Evolutionary conservation across 2,113 vertebrate genomes (phyloP), one percentile per base, ranked within the genome.

Genomic region (Acrocephalus arundinaceus): DNA sequence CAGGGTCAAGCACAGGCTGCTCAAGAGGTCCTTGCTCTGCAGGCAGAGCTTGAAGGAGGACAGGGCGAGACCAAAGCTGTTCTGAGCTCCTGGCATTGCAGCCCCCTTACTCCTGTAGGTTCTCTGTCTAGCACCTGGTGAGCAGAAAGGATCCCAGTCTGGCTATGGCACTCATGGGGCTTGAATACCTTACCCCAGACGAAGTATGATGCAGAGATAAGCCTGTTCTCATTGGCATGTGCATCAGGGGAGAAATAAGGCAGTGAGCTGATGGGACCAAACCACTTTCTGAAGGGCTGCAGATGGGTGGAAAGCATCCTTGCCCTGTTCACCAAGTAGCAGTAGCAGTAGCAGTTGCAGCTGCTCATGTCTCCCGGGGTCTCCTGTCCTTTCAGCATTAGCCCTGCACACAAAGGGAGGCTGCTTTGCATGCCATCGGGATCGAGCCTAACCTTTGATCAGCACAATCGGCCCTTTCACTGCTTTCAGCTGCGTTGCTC

Each of bases 401-500:
- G 65, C 62, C 58, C 55, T 85, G 46, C 1, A 4, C 58, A 73
- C 71, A 96, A 95, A 91, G 58, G 51, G 72, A 94, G 54, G 37
- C 93, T 90, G 54, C 87, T 90, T 80, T 84, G n/a, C 54, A 65
- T 1, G 0, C 54, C 35, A 70, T 48, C 70, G 46, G 19, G 37
- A 85, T 35, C 2, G 2, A 87, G 80, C 24, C 76, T 90, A 87
- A 61, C 70, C 87, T 94, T 92, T 87, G 79, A 79, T 52, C 43
- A 57, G 39, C 46, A 87, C 77, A 77, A 52, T 74, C 2, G 21
- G 18, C 10, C 59, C 54, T 93, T 95, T 80, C 86, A 79, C 48
- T 87, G 27, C 55, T 82, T 93, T 91, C 73, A 76, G 37, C 62
- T 85, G 70, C 59, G 37, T 89, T 62, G 65, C 73, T 87, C 23